Conservation (phyloP, 2,797 vertebrate species). For the Sarcophilus harrisii region DNA sequence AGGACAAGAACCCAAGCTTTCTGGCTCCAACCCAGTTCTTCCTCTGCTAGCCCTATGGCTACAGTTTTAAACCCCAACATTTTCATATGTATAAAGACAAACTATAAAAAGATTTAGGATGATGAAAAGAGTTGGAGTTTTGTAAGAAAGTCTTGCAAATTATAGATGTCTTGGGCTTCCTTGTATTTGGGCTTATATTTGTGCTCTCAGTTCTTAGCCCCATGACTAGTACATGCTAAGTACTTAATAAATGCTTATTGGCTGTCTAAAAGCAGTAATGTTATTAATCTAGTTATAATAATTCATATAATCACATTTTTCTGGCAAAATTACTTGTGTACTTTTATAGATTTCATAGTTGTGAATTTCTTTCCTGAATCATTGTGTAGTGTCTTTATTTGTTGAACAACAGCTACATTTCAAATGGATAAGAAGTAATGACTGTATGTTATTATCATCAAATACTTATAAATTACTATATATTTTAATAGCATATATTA, state of each 20-base stretch:
- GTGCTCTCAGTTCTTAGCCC: not conserved
- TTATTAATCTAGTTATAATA: not conserved
- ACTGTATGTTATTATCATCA: not conserved
- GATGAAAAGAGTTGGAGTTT: not conserved
- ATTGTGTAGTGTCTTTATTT: not conserved
- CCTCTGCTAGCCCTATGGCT: no score
- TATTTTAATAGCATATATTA: conserved; percentile 26
- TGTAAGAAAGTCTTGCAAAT: not conserved
- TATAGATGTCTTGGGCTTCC: not conserved
- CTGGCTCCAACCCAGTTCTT: not conserved
- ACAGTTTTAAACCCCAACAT: no score
- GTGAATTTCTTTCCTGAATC: not conserved
- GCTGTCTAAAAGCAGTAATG: not conserved
- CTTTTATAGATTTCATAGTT: not conserved
- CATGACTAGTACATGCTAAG: not conserved
- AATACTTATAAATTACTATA: conserved; percentile 9
- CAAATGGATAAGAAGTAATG: not conserved
- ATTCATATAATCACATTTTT: not conserved
- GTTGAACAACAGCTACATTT: not conserved
- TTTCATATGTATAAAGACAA: not conserved
- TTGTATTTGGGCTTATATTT: not conserved
- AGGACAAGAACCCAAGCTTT: not conserved
- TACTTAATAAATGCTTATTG: not conserved
- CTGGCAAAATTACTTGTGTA: not conserved
- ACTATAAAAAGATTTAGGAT: not conserved